phyloP scores from a whole-genome alignment of 2,113 vertebrate genomes.

The Platycercus adscitus region DNA sequence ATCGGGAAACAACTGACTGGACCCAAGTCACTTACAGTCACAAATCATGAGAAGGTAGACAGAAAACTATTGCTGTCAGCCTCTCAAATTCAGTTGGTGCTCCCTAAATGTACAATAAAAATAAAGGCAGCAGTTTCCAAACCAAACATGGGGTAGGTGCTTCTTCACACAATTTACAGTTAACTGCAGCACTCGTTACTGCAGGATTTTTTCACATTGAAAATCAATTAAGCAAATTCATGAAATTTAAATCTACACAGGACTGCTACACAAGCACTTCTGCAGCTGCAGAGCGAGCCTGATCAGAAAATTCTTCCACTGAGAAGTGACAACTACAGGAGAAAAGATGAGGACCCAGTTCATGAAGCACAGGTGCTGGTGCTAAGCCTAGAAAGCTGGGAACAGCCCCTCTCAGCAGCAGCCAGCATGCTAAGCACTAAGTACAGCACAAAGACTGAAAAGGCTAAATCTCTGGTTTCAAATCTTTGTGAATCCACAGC shows the following conservation, averaged over 20 bases:
- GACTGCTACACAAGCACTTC: constrained; percentile 14
- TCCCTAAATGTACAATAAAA: not conserved
- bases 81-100: not conserved
- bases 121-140: not conserved
- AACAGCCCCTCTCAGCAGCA: not conserved
- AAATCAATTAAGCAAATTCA: not conserved
- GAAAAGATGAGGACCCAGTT: not conserved
- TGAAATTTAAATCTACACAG: not conserved
- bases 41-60: not conserved
- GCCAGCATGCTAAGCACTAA: not conserved
- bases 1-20: not conserved
- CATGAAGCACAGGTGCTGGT: not conserved
- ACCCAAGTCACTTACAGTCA: not conserved
- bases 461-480: not conserved
- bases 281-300: constrained; percentile 10
- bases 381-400: not conserved
- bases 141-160: not conserved
- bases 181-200: not conserved
- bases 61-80: not conserved
- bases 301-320: not conserved
- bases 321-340: not conserved
- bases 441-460: not conserved
- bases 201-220: not conserved
- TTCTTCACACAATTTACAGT: not conserved
- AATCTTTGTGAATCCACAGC: not conserved